phyloP scores from a whole-genome alignment of 2,113 vertebrate species.

The Eulemur macaco region DNA sequence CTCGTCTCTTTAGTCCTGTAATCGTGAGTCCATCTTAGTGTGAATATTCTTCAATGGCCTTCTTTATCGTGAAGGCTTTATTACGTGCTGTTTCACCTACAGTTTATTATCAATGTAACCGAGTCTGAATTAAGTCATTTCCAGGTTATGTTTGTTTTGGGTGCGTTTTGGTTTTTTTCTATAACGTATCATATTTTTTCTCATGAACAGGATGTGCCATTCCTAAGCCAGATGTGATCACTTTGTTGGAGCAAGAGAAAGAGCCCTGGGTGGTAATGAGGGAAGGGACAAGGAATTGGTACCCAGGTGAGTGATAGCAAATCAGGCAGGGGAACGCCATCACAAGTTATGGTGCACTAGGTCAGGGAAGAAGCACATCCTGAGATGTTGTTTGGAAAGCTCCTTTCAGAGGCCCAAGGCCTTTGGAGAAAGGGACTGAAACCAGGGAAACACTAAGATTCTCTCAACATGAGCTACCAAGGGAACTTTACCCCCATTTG shows the following conservation, averaged over 20 bases:
- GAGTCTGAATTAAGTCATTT: not conserved
- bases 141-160: not conserved
- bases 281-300: not conserved
- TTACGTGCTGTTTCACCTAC: not conserved
- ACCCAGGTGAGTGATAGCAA: slow-evolving; percentile 12
- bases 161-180: not conserved
- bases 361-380: not conserved
- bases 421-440: not conserved
- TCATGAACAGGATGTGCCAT: not conserved
- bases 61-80: not conserved
- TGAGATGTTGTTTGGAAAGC: not conserved
- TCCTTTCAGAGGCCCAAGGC: not conserved
- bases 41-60: not conserved
- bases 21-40: not conserved
- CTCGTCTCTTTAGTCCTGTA: not conserved
- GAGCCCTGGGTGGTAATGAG: slow-evolving; percentile 26
- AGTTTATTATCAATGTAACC: not conserved
- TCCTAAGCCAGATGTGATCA: slow-evolving; percentile 53
- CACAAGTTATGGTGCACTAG: not conserved
- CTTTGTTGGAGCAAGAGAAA: slow-evolving; percentile 46
- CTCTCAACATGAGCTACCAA: not conserved
- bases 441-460: not conserved
- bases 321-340: not conserved
- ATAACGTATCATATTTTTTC: not conserved
- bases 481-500: not conserved